Conservation (phyloP, 2,113 vertebrate genomes). For the Erinaceus europaeus region DNA sequence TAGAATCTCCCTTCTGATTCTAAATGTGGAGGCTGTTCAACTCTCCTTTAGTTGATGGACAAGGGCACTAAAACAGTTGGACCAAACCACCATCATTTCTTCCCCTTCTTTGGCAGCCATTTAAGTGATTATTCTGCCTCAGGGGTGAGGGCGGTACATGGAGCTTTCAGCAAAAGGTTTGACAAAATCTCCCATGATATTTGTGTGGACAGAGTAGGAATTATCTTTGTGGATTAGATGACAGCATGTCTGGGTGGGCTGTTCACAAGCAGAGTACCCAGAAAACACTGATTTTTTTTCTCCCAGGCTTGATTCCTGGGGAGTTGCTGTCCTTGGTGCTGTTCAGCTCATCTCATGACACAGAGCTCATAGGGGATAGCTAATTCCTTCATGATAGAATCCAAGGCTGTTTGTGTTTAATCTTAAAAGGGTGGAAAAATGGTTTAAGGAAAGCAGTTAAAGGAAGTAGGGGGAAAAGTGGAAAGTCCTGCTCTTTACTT, state of each 20-base stretch:
- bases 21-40: neutral
- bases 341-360: neutral
- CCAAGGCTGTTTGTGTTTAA: neutral
- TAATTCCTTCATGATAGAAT: neutral
- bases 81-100: too few relatives aligned
- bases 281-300: too few relatives aligned
- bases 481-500: neutral
- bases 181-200: neutral
- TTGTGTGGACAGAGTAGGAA: neutral
- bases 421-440: neutral
- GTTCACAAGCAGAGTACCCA: conserved; percentile 3
- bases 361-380: neutral
- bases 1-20: neutral
- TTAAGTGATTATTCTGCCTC: neutral
- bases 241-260: neutral
- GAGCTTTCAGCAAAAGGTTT: neutral
- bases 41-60: too few relatives aligned
- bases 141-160: neutral
- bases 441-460: neutral
- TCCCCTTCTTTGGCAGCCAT: neutral
- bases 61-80: neutral
- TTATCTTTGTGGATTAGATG: neutral
- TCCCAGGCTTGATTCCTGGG: too few relatives aligned
- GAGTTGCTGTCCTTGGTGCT: neutral
- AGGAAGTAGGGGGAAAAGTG: neutral